Evolutionary conservation across 2,888 invertebrate genomes (phyloP).

Genomic region (Tipula confusa): DNA sequence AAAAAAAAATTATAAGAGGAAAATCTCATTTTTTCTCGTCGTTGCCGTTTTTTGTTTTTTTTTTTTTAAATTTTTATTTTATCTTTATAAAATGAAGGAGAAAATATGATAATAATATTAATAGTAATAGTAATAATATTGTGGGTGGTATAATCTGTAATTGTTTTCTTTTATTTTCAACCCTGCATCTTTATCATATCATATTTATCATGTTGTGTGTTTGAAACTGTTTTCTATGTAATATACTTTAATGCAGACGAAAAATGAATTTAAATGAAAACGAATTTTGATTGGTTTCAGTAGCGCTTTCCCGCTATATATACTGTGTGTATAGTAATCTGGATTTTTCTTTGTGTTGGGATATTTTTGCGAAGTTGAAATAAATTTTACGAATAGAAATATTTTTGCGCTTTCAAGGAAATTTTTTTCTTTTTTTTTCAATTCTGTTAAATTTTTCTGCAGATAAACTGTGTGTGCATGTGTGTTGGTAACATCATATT

Average conservation of each 20-base stretch:
- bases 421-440: no score
- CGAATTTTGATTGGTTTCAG: not conserved
- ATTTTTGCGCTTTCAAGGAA: not conserved
- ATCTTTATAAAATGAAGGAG: not conserved
- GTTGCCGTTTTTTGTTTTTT: not conserved
- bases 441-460: not conserved
- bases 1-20: not conserved
- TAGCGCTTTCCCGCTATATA: not conserved
- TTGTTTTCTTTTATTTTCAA: not conserved
- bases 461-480: not conserved
- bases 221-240: not conserved
- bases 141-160: conserved; percentile 25
- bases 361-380: not conserved
- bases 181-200: not conserved
- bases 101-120: conserved; percentile 25
- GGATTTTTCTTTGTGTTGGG: not conserved
- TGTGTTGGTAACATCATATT: not conserved
- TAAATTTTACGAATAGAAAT: not conserved
- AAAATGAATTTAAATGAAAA: not conserved
- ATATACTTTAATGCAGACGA: conserved; percentile 12
- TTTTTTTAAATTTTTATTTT: not conserved
- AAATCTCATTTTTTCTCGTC: not conserved
- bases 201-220: not conserved
- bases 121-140: conserved; percentile 7
- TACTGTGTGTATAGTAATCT: not conserved